A percentile compares a stretch with the other conserved stretches of the same genome.
phyloP scores from a whole-genome alignment of 2,888 invertebrate genomes.

The Pardosa pseudoannulata region DNA sequence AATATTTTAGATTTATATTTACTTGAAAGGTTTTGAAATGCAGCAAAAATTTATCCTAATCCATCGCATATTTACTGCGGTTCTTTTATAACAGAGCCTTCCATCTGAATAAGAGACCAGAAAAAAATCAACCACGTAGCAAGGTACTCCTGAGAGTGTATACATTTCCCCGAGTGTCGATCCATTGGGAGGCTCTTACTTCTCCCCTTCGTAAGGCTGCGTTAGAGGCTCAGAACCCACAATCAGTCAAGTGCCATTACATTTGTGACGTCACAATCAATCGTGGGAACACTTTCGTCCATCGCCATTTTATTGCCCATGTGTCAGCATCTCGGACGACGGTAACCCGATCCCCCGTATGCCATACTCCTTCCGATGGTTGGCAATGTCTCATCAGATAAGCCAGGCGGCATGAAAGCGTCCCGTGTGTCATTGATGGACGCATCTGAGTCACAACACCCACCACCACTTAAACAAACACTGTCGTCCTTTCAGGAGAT shows the following conservation, averaged over 20 bases:
- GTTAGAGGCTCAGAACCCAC: constrained; percentile 40
- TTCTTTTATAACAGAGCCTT: too few species aligned
- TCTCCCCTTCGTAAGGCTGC: constrained; percentile 10
- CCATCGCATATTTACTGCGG: too few species aligned
- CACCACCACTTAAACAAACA: constrained; percentile 72
- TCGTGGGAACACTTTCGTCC: constrained; percentile 44
- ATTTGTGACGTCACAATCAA: constrained; percentile 65
- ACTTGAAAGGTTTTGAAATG: too few species aligned
- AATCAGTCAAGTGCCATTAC: constrained; percentile 65
- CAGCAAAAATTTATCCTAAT: too few species aligned
- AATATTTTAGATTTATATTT: too few species aligned
- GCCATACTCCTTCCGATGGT: constrained; percentile 32
- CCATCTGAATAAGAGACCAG: too few species aligned
- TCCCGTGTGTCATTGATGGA: constrained; percentile 66
- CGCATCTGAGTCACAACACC: constrained; percentile 69
- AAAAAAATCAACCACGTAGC: too few species aligned
- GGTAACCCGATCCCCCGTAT: constrained; percentile 44
- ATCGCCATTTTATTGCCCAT: constrained; percentile 60
- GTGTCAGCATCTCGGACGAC: constrained; percentile 47
- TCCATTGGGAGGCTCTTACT: neutral
- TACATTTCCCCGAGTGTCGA: neutral
- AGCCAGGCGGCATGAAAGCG: constrained; percentile 43
- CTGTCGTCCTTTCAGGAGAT: constrained; percentile 68
- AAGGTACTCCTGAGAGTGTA: too few species aligned
- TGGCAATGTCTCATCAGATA: constrained; percentile 49